Conservation (phyloP, 2,888 invertebrate species). For the Troides aeacus region DNA sequence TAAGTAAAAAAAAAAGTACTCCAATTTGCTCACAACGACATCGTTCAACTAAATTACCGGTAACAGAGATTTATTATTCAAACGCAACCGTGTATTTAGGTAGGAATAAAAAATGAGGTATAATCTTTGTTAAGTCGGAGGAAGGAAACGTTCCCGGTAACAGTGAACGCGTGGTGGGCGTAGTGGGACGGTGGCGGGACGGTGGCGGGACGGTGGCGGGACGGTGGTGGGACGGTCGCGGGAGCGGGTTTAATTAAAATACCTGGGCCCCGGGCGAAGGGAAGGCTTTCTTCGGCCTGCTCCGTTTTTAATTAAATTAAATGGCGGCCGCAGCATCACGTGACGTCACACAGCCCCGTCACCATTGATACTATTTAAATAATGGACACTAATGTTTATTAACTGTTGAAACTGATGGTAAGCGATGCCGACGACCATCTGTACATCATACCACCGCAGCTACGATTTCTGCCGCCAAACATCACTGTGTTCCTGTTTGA, state of each 20-base stretch:
- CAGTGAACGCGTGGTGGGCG: conserved; percentile 26
- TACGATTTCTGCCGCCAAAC: too few species aligned
- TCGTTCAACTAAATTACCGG: too few species aligned
- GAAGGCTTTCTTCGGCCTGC: conserved; percentile 18
- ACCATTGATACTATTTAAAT: not conserved
- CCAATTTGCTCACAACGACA: too few species aligned
- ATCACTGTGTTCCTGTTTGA: too few species aligned
- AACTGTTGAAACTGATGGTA: too few species aligned
- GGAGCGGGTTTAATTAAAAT: conserved; percentile 52
- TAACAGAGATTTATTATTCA: too few species aligned
- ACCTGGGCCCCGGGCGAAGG: conserved; percentile 38
- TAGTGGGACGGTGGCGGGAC: conserved; percentile 17
- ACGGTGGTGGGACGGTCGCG: conserved; percentile 24
- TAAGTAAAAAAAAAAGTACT: too few species aligned
- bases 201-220: not conserved
- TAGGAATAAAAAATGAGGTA: too few species aligned
- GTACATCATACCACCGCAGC: too few species aligned
- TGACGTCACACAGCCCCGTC: conserved; percentile 29
- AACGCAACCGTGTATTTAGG: too few species aligned
- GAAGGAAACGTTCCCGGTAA: conserved; percentile 12
- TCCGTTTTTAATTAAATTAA: conserved; percentile 43
- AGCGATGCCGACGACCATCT: too few species aligned
- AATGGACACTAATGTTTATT: not conserved
- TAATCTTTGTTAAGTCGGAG: not conserved
- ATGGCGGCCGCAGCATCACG: conserved; percentile 29